Conservation (phyloP, 2,888 invertebrate genomes). For the Melanostoma scalare region DNA sequence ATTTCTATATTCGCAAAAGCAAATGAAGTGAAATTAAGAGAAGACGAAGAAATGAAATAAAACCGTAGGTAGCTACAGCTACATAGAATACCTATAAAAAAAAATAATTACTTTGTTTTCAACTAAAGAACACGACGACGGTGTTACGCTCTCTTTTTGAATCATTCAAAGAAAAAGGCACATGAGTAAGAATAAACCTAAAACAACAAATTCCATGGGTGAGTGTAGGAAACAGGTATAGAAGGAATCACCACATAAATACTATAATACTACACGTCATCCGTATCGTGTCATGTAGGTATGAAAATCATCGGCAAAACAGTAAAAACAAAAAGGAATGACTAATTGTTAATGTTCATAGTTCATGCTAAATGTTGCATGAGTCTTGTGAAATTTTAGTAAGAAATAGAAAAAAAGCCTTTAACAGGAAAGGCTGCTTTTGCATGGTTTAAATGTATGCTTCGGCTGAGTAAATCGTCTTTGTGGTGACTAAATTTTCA, state of each 20-base stretch:
- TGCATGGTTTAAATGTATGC: too few relatives aligned
- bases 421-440: constrained; percentile 5
- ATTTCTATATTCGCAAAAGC: constrained; percentile 54
- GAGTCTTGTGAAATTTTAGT: constrained; percentile 61
- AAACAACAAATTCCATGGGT: too few relatives aligned
- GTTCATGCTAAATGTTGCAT: constrained; percentile 61
- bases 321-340: constrained; percentile 56
- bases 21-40: constrained; percentile 60
- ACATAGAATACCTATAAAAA: constrained; percentile 2
- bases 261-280: constrained; percentile 54
- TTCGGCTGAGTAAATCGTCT: too few relatives aligned
- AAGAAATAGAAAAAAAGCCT: constrained; percentile 8
- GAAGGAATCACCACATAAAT: constrained; percentile 34
- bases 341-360: constrained; percentile 61
- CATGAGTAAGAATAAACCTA: too few relatives aligned
- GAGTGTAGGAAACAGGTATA: constrained; percentile 3
- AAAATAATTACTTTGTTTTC: constrained; percentile 24
- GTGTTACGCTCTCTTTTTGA: constrained; percentile 14
- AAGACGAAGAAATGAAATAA: constrained; percentile 30
- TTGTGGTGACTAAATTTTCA: too few relatives aligned
- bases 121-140: constrained; percentile 8
- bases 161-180: constrained; percentile 32
- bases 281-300: constrained; percentile 54
- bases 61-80: not conserved
- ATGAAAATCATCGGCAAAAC: constrained; percentile 58